Evolutionary conservation across 1,140 invertebrate species (phyloP), one percentile per base, ranked within the genome.

Genomic region (Macrotrachela quadricornifera): DNA sequence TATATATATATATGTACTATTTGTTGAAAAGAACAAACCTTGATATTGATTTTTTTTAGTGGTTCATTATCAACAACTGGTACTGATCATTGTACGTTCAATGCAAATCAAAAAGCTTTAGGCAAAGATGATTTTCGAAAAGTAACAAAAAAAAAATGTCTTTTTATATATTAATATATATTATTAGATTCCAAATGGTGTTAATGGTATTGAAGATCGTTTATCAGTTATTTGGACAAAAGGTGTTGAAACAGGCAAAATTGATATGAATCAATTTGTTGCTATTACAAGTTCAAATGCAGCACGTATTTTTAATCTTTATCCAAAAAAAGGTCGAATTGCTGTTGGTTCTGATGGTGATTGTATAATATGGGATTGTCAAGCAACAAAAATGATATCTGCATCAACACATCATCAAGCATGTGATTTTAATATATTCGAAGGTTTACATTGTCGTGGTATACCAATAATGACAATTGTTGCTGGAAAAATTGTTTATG

Each of bases 221-320:
- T 88, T 99, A 86, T 83, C 85, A 0, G 74, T 97, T 10, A 75
- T 97, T 15, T 99, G 94, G 94, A 87, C 96, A 66, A 92, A 88
- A 63, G 91, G 85, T 43, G 92, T 97, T 14, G 80, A 62, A 46
- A 74, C 79, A 16, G 92, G 79, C 14, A 77, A 87, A 56, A 80
- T 97, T 68, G 83, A 91, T 66, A 82, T 86, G 0, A 80, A 79
- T 61, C 75, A 83, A 58, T 99, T 95, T 77, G 94, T 99, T 14
- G 84, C 87, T 12, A 80, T 96, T 0, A 96, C 90, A 1, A 94
- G 86, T 67, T 79, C 88, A 8, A 92, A 84, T 63, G 88, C 92
- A 16, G 92, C 92, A 1, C 94, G 87, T 73, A 82, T 96, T 51
- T 99, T 99, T 71, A 96, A 97, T 72, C 73, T 96, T 44, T 97